Evolutionary conservation across 2,113 vertebrate genomes (phyloP), one percentile per base, ranked within the genome.

Genomic region (Callocephalon fimbriatum): DNA sequence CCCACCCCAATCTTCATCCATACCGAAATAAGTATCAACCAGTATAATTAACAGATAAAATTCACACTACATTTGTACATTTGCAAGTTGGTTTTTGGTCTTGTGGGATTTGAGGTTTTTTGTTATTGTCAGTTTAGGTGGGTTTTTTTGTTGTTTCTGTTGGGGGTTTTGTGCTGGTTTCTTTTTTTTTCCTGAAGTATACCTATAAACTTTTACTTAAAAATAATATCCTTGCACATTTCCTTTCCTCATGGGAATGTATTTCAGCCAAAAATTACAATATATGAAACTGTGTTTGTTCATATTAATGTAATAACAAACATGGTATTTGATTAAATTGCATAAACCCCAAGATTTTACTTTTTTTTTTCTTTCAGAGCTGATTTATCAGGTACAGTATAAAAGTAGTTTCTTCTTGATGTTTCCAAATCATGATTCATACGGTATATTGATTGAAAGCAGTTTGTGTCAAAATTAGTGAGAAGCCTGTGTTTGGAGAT

Each of bases 71-170:
- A 38, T 32, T n/a, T 54, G 1, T 18, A 48, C 1, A 42, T 29
- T 42, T 54, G 1, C 3, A 29, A 26, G 15, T 5, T 51, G 2
- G 0, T 7, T 53, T 45, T 38, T 17, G 2, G 17, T 18, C 32
- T 56, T n/a, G 19, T 23, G 4, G 6, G n/a, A 9, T 23, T 59
- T 27, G 22, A 19, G 2, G 1, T 25, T 10, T 25, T 40, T 7
- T 13, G 23, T 7, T 23, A 7, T 19, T 35, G n/a, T 37, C 23
- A 35, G 14, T 35, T 59, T n/a, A 21, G 31, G 8, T 54, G 10
- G 11, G 7, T 51, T 16, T 27, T 14, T 17, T 9, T 14, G n/a
- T 20, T 35, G 13, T 29, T 32, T 15, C 37, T n/a, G 4, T 56
- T 56, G 53, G 53, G 31, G 31, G 31, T 8, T 32, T 21, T 32